phyloP scores from a whole-genome alignment of 2,113 vertebrate species.

The Percina caprodes region DNA sequence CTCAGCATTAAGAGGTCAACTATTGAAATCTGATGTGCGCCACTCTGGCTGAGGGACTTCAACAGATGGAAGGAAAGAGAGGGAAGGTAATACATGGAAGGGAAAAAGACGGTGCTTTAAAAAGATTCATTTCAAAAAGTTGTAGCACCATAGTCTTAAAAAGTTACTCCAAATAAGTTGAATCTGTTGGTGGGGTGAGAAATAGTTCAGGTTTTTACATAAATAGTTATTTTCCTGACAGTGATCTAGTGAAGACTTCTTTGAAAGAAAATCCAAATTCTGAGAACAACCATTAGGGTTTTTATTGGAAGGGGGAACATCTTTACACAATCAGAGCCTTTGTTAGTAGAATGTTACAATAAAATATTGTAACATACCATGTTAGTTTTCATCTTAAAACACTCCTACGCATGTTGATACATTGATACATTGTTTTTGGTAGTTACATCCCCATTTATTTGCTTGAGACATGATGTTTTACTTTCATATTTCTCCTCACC shows the following conservation, averaged over 20 bases:
- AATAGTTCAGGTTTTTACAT: background rate
- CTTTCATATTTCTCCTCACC: conserved; percentile 17
- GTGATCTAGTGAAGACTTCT: background rate
- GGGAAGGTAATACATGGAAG: conserved; percentile 57
- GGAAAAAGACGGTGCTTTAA: conserved; percentile 29
- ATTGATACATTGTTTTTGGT: background rate
- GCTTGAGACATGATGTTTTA: background rate
- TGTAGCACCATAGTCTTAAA: background rate
- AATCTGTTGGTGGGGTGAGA: background rate
- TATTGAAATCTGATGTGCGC: conserved; percentile 87
- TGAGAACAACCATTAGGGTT: background rate
- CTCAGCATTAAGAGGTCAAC: conserved; percentile 87
- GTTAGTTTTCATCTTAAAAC: conserved; percentile 9
- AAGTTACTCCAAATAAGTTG: conserved; percentile 4
- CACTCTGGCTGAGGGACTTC: conserved; percentile 81
- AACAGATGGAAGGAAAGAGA: conserved; percentile 80
- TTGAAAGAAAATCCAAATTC: background rate
- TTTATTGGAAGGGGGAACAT: background rate
- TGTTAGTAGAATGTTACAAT: background rate
- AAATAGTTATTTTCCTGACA: background rate
- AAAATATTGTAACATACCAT: background rate
- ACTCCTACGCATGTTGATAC: background rate
- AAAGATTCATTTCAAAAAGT: conserved; percentile 36
- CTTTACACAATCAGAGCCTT: background rate
- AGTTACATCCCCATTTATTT: conserved; percentile 3